Evolutionary conservation across 1,140 invertebrate species (phyloP).

Genomic region (Drosophila punjabiensis): DNA sequence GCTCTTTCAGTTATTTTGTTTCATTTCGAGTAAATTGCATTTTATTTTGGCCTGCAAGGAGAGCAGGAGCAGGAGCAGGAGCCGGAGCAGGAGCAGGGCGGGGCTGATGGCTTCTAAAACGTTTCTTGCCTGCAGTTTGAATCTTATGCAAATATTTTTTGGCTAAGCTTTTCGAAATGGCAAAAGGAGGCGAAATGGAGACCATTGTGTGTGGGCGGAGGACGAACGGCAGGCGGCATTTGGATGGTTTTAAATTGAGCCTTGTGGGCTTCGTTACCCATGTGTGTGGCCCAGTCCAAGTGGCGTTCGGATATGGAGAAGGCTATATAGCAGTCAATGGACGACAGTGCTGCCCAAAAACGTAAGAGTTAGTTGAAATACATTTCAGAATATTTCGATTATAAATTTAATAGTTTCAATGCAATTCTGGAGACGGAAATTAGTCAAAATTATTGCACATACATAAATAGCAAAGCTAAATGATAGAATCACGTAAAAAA

Average conservation of each 20-base stretch:
- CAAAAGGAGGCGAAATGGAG: constrained; percentile 27
- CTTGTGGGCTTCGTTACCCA: constrained; percentile 45
- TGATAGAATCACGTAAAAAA: no score
- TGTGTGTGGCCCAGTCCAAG: constrained; percentile 9
- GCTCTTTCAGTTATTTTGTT: constrained; percentile 59
- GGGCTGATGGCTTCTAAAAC: constrained; percentile 35
- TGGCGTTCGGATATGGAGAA: not conserved
- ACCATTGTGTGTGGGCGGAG: constrained; percentile 48
- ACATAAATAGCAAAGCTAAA: not conserved
- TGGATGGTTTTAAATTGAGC: constrained; percentile 67
- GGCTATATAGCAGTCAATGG: not conserved
- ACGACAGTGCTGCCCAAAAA: not conserved
- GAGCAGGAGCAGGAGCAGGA: not conserved
- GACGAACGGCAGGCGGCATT: constrained; percentile 17
- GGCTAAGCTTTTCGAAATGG: constrained; percentile 72
- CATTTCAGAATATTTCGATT: not conserved
- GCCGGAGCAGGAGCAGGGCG: not conserved
- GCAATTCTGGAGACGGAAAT: not conserved
- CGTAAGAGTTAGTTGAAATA: not conserved
- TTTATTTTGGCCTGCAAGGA: constrained; percentile 53
- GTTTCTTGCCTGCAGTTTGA: constrained; percentile 76
- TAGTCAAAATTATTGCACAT: not conserved
- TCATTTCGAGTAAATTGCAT: constrained; percentile 70
- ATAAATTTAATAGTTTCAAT: not conserved
- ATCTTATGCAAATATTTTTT: constrained; percentile 82